Base-by-base conservation (phyloP, 2,888 invertebrate genomes). In the Ormyrus pomaceus region DNA sequence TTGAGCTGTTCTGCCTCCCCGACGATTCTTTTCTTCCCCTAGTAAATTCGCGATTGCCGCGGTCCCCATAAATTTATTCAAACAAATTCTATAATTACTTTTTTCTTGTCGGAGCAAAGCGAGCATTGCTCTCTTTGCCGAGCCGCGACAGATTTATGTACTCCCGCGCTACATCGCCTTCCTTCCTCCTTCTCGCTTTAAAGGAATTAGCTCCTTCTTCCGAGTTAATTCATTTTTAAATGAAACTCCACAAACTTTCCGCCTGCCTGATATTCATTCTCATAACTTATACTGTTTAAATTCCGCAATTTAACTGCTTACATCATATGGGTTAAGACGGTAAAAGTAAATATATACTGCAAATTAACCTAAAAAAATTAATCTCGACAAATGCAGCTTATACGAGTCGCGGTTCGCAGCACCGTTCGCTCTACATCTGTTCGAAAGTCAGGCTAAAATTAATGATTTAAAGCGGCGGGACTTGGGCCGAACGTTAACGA, bases 31-130 rank as follows among this genome's bases (percentile, higher is more conserved):
- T 82, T 84, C 71, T 81, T 84, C 83, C 84, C 82, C 83, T 83
- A 80, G 82, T 84, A 84, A 88, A 87, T 86, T 87, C 84, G 82
- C 87, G 86, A 89, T 88, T 85, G 83, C 86, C 77, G 77, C 81
- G 80, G 80, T 78, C 83, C 83, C 85, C 87, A 87, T 88, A 89
- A 89, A 89, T 89, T 89, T 89, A 88, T 89, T 89, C 89, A 86
- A 89, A 88, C 88, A 88, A 89, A 89, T 89, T 89, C 88, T 88
- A 88, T 89, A 89, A 89, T 89, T 89, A 89, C 89, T 88, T 89
- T 88, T 82, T 68, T 71, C 50, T 72, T 53, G 71, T 73, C 62
- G 55, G 56, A 55, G 34, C 9, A 8, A 62, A 56, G 70, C 34
- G 55, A 55, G 53, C 53, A 55, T 55, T 61, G 66, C 66, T 66